Evolutionary conservation across 2,797 vertebrate species (phyloP), one percentile per base, ranked within the genome.

Genomic region (Trachurus trachurus): DNA sequence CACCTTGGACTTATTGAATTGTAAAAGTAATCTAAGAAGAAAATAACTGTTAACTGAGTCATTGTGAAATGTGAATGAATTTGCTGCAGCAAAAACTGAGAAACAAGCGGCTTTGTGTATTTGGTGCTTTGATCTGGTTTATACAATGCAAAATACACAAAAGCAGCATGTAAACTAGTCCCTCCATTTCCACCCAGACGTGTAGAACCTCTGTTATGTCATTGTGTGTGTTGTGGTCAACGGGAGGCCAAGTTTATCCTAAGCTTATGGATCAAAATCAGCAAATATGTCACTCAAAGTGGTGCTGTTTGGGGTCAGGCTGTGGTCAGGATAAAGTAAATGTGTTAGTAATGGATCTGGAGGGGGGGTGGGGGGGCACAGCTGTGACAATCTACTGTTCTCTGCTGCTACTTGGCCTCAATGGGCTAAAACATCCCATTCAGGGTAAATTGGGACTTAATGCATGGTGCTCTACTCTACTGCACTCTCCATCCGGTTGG

Each of bases 381-480:
- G 82, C 84, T 88, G 85, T 79, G 71, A 81, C 78, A 79, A 60
- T 61, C 49, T 17, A 53, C 78, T 76, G 37, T 76, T 62, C 37
- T 76, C 72, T 76, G 42, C 29, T 75, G 2, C 63, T 63, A 74
- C 79, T 82, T 82, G 74, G 69, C 74, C 69, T 86, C 49, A 67
- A 37, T 62, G 69, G 79, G 45, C 83, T 84, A 80, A 93, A 92
- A 75, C 77, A 71, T 80, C 75, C 77, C 76, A 74, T 87, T 83
- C 77, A 70, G 82, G 74, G 61, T 78, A 87, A 90, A 93, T 84
- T 88, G 74, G 88, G 86, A 77, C 69, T 88, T 87, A 91, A 92
- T 87, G 75, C 81, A 71, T n/a, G 52, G 56, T 73, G 78, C 71
- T 85, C 71, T 81, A 65, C 85, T 84, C 81, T 68, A 31, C 66